phyloP scores from a whole-genome alignment of 2,113 vertebrate species.

The Cheirogaleus medius region DNA sequence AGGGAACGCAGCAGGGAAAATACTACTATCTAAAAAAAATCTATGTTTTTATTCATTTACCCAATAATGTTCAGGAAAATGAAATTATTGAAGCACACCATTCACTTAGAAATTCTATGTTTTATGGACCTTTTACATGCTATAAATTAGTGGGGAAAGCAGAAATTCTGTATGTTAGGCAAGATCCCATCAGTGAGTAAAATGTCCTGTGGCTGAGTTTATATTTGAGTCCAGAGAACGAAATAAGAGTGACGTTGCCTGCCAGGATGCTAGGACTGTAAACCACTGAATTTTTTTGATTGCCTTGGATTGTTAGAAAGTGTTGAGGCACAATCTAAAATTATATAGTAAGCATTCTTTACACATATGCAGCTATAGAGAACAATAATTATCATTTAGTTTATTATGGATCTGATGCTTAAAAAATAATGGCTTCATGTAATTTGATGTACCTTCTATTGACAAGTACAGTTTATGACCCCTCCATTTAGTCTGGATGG shows the following conservation, averaged over 20 bases:
- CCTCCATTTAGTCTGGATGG: not conserved
- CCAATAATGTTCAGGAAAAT: not conserved
- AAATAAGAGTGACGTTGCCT: not conserved
- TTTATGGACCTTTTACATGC: not conserved
- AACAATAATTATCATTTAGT: not conserved
- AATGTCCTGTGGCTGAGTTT: not conserved
- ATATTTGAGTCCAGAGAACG: not conserved
- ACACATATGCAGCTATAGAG: not conserved
- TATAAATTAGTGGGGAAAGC: not conserved
- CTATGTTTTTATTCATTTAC: not conserved
- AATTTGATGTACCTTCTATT: not conserved
- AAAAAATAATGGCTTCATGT: not conserved
- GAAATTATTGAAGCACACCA: not conserved
- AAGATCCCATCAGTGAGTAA: conserved; percentile 10
- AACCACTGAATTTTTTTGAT: not conserved
- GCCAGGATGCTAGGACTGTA: not conserved
- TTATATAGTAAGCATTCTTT: not conserved
- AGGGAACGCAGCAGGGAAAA: not conserved
- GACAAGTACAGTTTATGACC: not conserved
- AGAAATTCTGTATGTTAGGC: not conserved
- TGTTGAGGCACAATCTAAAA: not conserved
- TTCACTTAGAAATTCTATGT: conserved; percentile 16
- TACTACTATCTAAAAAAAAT: conserved; percentile 5
- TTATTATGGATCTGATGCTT: not conserved
- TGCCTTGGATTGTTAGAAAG: not conserved